Percentiles rank a stretch among this genome's conserved stretches.
Evolutionary conservation across 2,113 vertebrate genomes (phyloP).

Genomic region (Regulus satrapa): DNA sequence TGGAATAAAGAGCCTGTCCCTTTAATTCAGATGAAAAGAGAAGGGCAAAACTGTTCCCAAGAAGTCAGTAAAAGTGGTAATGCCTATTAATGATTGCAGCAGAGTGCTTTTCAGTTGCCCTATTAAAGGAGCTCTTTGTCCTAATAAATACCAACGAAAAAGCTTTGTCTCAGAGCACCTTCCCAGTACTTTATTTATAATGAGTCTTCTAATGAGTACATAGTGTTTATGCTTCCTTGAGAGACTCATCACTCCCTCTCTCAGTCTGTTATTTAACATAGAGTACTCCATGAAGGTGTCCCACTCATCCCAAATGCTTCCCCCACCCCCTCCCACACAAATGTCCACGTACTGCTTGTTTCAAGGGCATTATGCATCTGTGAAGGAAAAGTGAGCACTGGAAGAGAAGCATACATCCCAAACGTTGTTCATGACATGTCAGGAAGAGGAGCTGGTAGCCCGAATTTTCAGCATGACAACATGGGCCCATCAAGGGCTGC

Average conservation of each 20-base stretch:
- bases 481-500: not conserved
- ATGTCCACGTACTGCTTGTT: not conserved
- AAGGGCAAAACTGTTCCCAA: conserved; percentile 71
- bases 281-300: conserved; percentile 52
- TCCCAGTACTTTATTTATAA: conserved; percentile 78
- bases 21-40: conserved; percentile 62
- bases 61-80: conserved; percentile 73
- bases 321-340: not conserved
- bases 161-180: conserved; percentile 76
- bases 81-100: conserved; percentile 71
- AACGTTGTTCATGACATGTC: not conserved
- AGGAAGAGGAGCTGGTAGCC: not conserved
- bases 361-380: conserved; percentile 36
- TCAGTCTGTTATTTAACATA: conserved; percentile 74
- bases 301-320: conserved; percentile 23
- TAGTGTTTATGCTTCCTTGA: conserved; percentile 77
- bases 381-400: not conserved
- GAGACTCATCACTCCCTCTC: conserved; percentile 75
- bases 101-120: conserved; percentile 73
- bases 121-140: conserved; percentile 77
- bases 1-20: conserved; percentile 24
- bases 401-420: not conserved
- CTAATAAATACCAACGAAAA: conserved; percentile 73
- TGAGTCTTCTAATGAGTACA: conserved; percentile 78
- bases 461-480: not conserved